phyloP scores from a whole-genome alignment of 2,888 invertebrate genomes.

The Helobdella robusta region DNA sequence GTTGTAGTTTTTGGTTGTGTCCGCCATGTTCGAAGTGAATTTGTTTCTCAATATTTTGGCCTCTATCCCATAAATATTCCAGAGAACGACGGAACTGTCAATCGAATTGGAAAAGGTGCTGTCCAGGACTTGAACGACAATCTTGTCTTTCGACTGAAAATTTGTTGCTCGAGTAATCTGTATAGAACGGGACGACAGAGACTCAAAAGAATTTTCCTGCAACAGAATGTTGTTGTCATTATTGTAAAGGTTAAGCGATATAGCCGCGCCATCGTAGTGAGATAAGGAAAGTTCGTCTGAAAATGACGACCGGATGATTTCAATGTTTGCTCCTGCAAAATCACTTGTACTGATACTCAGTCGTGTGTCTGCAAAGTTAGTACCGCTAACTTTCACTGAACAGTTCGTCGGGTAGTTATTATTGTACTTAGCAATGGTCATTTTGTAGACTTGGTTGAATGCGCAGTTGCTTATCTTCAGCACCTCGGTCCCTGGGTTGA shows the following conservation, averaged over 20 bases:
- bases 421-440: too few relatives aligned
- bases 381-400: background rate
- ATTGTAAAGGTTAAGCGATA: too few relatives aligned
- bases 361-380: background rate
- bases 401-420: too few relatives aligned
- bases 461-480: too few relatives aligned
- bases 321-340: too few relatives aligned
- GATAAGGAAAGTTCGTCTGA: too few relatives aligned
- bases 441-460: too few relatives aligned
- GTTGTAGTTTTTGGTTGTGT: conserved; percentile 1
- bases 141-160: background rate
- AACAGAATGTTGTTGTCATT: too few relatives aligned
- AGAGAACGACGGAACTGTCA: background rate
- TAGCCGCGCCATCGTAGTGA: too few relatives aligned
- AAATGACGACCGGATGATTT: too few relatives aligned
- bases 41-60: background rate
- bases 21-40: background rate
- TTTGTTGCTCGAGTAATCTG: background rate
- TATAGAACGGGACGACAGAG: background rate
- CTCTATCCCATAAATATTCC: background rate
- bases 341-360: too few relatives aligned
- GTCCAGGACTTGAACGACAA: conserved; percentile 10
- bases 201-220: conserved; percentile 11
- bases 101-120: conserved; percentile 2
- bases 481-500: too few relatives aligned